A percentile compares a stretch with the other conserved stretches of the same genome.
Evolutionary conservation across 2,113 vertebrate genomes (phyloP).

Genomic region (Apeltes quadracus): DNA sequence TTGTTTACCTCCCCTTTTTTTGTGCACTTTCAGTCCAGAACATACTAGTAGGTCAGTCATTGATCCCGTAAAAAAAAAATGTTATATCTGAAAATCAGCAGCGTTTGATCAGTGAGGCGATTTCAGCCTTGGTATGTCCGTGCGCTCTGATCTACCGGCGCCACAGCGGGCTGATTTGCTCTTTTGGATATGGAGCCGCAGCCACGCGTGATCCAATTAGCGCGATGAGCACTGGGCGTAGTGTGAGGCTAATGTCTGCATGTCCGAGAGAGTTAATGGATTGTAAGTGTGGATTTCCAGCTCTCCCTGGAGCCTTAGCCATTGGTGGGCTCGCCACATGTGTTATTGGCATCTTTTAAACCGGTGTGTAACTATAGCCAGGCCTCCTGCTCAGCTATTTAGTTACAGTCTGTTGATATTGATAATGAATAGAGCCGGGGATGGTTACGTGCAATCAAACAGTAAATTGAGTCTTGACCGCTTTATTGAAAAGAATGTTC

Average conservation of each 20-base stretch:
- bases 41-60: slow-evolving; percentile 3
- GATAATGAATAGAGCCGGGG: slow-evolving; percentile 51
- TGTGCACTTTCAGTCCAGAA: background rate
- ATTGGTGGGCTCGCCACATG: slow-evolving; percentile 52
- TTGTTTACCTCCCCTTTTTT: background rate
- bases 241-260: slow-evolving; percentile 47
- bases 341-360: slow-evolving; percentile 65
- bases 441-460: background rate
- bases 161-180: slow-evolving; percentile 32
- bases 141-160: slow-evolving; percentile 15
- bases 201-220: slow-evolving; percentile 71
- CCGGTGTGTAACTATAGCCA: slow-evolving; percentile 41
- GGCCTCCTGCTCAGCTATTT: slow-evolving; percentile 8
- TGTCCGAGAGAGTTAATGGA: slow-evolving; percentile 64
- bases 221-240: slow-evolving; percentile 44
- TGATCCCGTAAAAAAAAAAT: slow-evolving; percentile 13
- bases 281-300: slow-evolving; percentile 73
- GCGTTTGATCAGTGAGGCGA: slow-evolving; percentile 19
- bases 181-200: slow-evolving; percentile 54
- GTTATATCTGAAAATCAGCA: slow-evolving; percentile 18
- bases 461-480: background rate
- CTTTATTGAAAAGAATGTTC: background rate
- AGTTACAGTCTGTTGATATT: slow-evolving; percentile 43
- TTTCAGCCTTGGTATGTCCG: slow-evolving; percentile 10
- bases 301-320: slow-evolving; percentile 45